Evolutionary conservation across 2,797 vertebrate genomes (phyloP).

Genomic region (Chrysocyon brachyurus): DNA sequence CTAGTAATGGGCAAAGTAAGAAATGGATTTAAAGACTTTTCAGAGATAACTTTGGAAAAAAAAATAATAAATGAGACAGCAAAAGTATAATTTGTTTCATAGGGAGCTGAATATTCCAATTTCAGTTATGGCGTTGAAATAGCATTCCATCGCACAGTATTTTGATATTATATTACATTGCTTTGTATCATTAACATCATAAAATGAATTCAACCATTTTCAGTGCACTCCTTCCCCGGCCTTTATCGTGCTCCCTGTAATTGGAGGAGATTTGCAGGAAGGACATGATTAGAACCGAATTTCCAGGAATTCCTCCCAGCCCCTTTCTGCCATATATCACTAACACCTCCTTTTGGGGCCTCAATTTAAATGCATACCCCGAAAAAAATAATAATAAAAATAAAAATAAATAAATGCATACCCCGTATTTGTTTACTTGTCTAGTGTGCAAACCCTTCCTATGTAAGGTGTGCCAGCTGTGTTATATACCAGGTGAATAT

Average conservation of each 20-base stretch:
- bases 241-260: slow-evolving; percentile 43
- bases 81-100: slow-evolving; percentile 10
- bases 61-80: not conserved
- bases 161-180: not conserved
- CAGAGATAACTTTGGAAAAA: not conserved
- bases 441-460: not conserved
- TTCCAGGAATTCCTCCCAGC: not conserved
- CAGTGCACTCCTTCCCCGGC: not conserved
- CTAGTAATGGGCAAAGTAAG: not conserved
- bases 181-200: not conserved
- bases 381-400: too few relatives aligned
- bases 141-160: not conserved
- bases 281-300: not conserved
- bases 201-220: not conserved
- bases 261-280: not conserved
- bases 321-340: not conserved
- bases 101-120: not conserved
- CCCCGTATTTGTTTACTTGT: not conserved
- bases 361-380: not conserved
- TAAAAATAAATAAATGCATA: not conserved
- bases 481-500: not conserved
- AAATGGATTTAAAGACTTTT: slow-evolving; percentile 18
- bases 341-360: not conserved
- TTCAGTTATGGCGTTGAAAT: not conserved
- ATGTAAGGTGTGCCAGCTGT: not conserved